A percentile compares a stretch with the other conserved stretches of the same genome.
phyloP scores from a whole-genome alignment of 1,140 invertebrate genomes.

The Diachasma alloeum region DNA sequence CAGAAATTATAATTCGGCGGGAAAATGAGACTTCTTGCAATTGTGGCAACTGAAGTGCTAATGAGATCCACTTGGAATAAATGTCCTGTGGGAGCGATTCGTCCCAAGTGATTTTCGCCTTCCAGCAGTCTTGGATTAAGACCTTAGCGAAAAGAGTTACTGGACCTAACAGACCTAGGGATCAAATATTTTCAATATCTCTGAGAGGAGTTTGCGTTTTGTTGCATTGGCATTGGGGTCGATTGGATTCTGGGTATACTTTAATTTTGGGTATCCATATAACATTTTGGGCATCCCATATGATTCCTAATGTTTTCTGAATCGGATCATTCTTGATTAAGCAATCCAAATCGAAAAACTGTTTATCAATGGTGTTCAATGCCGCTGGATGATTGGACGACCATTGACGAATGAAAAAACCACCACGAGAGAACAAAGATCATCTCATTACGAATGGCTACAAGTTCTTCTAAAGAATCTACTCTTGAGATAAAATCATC shows the following conservation, averaged over 20 bases:
- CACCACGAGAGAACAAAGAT: constrained; percentile 39
- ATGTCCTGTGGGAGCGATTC: constrained; percentile 27
- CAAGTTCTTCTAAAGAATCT: constrained; percentile 45
- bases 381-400: constrained; percentile 36
- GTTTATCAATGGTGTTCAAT: neutral
- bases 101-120: constrained; percentile 33
- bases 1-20: neutral
- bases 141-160: constrained; percentile 34
- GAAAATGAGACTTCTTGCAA: neutral
- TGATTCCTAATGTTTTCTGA: constrained; percentile 19
- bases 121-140: constrained; percentile 40
- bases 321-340: neutral
- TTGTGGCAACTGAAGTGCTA: neutral
- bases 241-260: constrained; percentile 15
- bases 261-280: too few relatives aligned
- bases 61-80: constrained; percentile 15
- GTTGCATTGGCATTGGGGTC: constrained; percentile 12
- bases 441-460: constrained; percentile 36
- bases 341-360: neutral
- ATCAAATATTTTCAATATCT: constrained; percentile 57
- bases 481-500: constrained; percentile 58
- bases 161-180: constrained; percentile 34
- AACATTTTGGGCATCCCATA: constrained; percentile 19
- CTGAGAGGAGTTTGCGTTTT: constrained; percentile 37
- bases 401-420: constrained; percentile 48